phyloP scores from a whole-genome alignment of 2,113 vertebrate species.

The Leptosomus discolor region DNA sequence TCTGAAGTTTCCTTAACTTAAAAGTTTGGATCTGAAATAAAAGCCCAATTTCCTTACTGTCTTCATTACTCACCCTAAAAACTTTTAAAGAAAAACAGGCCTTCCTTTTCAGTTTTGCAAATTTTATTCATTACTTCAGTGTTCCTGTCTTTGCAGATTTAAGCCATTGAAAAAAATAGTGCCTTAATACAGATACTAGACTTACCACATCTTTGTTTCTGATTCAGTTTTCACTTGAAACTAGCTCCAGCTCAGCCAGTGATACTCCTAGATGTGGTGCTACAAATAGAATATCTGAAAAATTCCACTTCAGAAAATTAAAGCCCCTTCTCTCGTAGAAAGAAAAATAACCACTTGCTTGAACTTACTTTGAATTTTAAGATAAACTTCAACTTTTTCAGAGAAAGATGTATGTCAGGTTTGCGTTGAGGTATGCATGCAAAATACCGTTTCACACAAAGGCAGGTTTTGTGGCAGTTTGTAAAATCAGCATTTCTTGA shows the following conservation, averaged over 20 bases:
- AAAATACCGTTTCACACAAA: not conserved
- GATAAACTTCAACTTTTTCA: not conserved
- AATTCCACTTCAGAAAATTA: not conserved
- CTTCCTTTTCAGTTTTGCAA: not conserved
- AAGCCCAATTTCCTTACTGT: not conserved
- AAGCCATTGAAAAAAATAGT: not conserved
- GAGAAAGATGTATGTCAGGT: not conserved
- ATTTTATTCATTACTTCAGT: not conserved
- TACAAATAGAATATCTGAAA: not conserved
- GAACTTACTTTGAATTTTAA: not conserved
- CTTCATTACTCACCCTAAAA: not conserved
- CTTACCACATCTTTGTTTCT: not conserved
- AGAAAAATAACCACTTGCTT: not conserved
- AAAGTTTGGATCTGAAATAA: not conserved
- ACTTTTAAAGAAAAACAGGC: not conserved
- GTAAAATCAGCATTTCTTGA: not conserved
- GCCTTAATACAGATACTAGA: not conserved
- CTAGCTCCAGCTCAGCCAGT: not conserved
- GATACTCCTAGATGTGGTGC: accelerated
- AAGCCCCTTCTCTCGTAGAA: not conserved
- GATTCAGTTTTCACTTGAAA: not conserved
- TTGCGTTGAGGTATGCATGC: not conserved
- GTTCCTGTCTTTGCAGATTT: not conserved
- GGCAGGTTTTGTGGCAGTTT: not conserved
- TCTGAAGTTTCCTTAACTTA: not conserved